Evolutionary conservation across 2,113 vertebrate species (phyloP), one percentile per base, ranked within the genome.

Genomic region (Hemibagrus wyckioides): DNA sequence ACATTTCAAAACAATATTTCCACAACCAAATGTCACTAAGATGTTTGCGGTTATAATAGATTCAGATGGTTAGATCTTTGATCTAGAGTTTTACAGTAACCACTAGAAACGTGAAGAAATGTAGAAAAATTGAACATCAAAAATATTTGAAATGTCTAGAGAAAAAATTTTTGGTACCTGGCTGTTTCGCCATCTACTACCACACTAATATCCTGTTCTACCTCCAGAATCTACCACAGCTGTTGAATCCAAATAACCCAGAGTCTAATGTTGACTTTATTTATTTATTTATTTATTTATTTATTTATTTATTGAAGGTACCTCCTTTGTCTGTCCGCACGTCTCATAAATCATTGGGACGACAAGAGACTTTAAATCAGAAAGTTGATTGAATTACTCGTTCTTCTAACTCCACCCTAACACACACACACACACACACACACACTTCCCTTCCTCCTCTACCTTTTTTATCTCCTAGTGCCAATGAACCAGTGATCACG

Each of bases 401-500:
- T 65, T 82, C 71, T 80, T 56, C 81, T 28, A 77, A 67, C 61
- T 2, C 65, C 41, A 23, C 9, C 44, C 1, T 48, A 30, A 86
- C 86, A 59, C 44, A n/a, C 44, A 80, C 8, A 13, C 30, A 61
- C 73, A 8, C 83, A 11, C 48, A 86, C 86, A 59, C 44, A n/a
- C 59, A 80, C 8, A 13, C 30, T 52, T 23, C 57, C 17, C 69
- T 17, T 5, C 80, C 54, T 25, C 87, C 88, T 88, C 88, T 92
- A 88, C 93, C 89, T 61, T 21, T 59, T 79, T 86, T 82, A 87
- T 73, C 82, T 75, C 80, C 80, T 86, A 80, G 84, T 85, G 75
- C 84, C 81, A 86, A 15, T 71, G 82, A 90, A 92, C 90, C 92
- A 88, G 91, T 92, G 91, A 89, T 83, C 56, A 33, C 80, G 91